Evolutionary conservation across 2,888 invertebrate genomes (phyloP).

Genomic region (Drosophila neutralis): DNA sequence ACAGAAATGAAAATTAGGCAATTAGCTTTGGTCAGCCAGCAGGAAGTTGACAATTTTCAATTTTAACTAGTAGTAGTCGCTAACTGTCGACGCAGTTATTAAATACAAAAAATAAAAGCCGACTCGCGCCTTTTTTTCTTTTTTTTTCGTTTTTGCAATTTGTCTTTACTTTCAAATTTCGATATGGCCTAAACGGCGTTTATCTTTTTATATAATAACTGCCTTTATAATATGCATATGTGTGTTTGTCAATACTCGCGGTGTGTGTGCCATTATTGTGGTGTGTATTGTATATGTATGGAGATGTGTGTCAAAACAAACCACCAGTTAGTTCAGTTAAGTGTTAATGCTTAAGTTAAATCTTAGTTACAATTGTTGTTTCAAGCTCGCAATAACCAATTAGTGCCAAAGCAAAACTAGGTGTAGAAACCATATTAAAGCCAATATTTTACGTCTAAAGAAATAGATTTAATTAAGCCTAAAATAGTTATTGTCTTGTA

Average conservation of each 20-base stretch:
- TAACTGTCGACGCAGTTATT: slow-evolving; percentile 56
- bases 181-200: slow-evolving; percentile 48
- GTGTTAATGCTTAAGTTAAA: slow-evolving; percentile 9
- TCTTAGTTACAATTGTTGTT: slow-evolving; percentile 36
- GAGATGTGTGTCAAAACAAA: slow-evolving; percentile 26
- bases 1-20: slow-evolving; percentile 54
- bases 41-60: slow-evolving; percentile 76
- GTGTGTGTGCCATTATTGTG: slow-evolving; percentile 13
- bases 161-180: slow-evolving; percentile 59
- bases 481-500: background rate
- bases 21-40: slow-evolving; percentile 57
- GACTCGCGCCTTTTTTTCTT: slow-evolving; percentile 15
- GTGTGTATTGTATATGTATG: background rate
- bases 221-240: slow-evolving; percentile 28
- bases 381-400: slow-evolving; percentile 4
- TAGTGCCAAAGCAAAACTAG: background rate
- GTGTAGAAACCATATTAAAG: background rate
- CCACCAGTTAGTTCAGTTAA: slow-evolving; percentile 18
- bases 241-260: slow-evolving; percentile 19
- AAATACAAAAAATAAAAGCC: slow-evolving; percentile 44
- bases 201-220: slow-evolving; percentile 63
- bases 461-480: background rate
- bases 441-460: background rate
- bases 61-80: slow-evolving; percentile 33
- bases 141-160: slow-evolving; percentile 40